Evolutionary conservation across 2,797 vertebrate species (phyloP).

Genomic region (Bradypus variegatus): DNA sequence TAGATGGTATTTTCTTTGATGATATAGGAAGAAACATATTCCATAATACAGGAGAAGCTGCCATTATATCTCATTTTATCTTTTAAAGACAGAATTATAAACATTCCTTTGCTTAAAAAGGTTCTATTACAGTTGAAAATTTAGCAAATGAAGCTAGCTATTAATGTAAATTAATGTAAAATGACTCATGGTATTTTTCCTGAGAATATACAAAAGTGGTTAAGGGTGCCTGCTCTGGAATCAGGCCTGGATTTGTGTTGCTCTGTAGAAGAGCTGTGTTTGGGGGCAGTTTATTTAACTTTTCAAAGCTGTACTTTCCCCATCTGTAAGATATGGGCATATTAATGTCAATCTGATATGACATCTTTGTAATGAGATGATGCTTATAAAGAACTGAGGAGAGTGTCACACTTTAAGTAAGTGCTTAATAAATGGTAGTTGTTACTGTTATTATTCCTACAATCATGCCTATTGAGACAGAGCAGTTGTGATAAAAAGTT

Average conservation of each 20-base stretch:
- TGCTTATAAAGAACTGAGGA: neutral
- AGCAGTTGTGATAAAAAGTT: neutral
- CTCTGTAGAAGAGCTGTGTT: neutral
- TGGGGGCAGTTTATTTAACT: neutral
- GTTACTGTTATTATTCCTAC: neutral
- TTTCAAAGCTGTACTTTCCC: neutral
- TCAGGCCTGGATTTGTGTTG: neutral
- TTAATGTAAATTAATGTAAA: neutral
- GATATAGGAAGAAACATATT: neutral
- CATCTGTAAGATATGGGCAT: neutral
- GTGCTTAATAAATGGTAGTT: neutral
- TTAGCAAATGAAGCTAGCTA: neutral
- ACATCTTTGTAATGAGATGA: neutral
- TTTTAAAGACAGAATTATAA: conserved; percentile 24
- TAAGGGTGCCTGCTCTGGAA: neutral
- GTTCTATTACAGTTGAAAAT: neutral
- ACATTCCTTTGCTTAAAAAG: neutral
- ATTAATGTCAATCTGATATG: neutral
- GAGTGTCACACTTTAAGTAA: neutral
- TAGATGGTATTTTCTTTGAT: neutral
- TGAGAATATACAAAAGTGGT: neutral
- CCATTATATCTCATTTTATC: neutral
- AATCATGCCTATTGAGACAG: neutral
- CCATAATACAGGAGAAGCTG: neutral
- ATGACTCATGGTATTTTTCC: neutral